Evolutionary conservation across 2,113 vertebrate genomes (phyloP).

Genomic region (Falco punctatus): DNA sequence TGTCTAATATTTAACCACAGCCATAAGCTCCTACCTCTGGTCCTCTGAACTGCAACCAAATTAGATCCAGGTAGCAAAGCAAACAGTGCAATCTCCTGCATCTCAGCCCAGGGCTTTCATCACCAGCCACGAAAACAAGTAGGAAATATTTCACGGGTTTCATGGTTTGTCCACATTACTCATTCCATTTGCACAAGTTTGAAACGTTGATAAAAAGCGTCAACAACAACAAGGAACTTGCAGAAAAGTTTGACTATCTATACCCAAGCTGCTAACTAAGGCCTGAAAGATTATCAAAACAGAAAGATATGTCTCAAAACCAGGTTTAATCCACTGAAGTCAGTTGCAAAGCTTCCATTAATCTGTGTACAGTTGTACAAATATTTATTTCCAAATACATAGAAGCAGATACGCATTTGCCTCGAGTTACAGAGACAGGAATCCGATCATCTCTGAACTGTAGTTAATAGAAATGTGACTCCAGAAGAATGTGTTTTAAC

Average conservation of each 20-base stretch:
- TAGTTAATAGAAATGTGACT: not conserved
- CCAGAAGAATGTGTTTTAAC: not conserved
- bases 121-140: not conserved
- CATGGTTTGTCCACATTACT: not conserved
- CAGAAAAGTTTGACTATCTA: not conserved
- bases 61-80: not conserved
- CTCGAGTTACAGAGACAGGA: not conserved
- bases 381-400: slow-evolving; percentile 5
- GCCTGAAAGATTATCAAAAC: not conserved
- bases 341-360: not conserved
- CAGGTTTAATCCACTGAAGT: not conserved
- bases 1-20: not conserved
- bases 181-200: not conserved
- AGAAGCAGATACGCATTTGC: not conserved
- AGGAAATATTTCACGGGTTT: not conserved
- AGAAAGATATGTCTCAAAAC: not conserved
- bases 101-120: not conserved
- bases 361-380: not conserved
- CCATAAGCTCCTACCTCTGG: not conserved
- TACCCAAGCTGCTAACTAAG: not conserved
- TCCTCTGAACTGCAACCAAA: not conserved
- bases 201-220: not conserved
- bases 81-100: not conserved
- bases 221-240: not conserved
- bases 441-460: not conserved